Conservation (phyloP, 2,797 vertebrate species). For the Phaenicophaeus curvirostris region DNA sequence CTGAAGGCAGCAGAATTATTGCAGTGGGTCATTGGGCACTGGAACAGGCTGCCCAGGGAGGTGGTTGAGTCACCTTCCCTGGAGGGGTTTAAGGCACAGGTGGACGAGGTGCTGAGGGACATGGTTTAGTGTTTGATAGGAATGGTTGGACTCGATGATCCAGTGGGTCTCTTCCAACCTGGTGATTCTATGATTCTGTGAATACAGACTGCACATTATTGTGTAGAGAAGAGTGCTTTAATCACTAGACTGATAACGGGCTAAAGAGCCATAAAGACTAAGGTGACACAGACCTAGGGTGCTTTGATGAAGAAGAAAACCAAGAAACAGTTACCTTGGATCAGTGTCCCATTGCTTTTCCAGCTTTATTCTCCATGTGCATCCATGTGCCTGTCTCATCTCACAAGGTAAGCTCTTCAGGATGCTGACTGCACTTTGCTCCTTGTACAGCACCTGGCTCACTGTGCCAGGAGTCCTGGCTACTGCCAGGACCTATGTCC, state of each 20-base stretch:
- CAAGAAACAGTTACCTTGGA: not conserved
- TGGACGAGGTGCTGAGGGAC: no score
- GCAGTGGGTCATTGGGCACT: accelerated
- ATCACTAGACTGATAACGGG: not conserved
- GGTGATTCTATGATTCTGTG: no score
- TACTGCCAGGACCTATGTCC: not conserved
- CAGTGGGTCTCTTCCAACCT: no score
- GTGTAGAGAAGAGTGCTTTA: not conserved
- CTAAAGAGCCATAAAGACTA: not conserved
- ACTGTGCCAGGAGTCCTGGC: not conserved
- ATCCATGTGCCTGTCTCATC: not conserved
- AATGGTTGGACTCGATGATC: no score
- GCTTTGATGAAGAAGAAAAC: not conserved
- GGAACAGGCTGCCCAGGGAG: no score
- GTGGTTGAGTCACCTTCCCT: no score
- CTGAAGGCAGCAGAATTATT: not conserved
- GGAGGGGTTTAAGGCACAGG: no score
- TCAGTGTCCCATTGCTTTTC: not conserved
- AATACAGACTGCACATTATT: not conserved
- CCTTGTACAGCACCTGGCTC: not conserved
- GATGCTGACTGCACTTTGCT: not conserved
- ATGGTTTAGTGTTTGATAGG: no score
- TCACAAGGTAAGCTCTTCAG: not conserved
- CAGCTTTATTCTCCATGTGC: not conserved
- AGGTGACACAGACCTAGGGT: not conserved